Percentiles rank a stretch among this genome's conserved stretches.
These are phyloP conservation scores for Lithosia quadra DNA, from an alignment of 2,888 invertebrate species.

Conservation along the genomic window DNA sequence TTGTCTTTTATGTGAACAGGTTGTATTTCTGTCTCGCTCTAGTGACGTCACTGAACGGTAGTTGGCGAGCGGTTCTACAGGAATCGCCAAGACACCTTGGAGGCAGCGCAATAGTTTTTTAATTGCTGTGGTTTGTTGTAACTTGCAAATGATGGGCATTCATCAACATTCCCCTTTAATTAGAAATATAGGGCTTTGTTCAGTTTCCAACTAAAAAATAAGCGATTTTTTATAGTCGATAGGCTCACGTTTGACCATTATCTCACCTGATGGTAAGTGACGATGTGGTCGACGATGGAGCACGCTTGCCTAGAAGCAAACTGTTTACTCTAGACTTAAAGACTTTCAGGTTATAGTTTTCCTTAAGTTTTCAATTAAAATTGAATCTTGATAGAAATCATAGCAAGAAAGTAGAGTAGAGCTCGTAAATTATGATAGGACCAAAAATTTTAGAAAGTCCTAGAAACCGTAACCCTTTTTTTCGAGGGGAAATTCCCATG, in stretches of 20 bases:
- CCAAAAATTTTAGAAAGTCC: no score
- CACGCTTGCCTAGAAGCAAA: no score
- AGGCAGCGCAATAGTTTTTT: constrained; percentile 40
- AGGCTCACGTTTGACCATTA: no score
- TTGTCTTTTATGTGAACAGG: constrained; percentile 44
- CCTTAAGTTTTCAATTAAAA: background rate
- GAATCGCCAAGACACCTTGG: constrained; percentile 51
- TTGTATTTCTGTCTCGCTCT: constrained; percentile 60
- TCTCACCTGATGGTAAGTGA: no score
- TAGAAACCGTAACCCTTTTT: no score
- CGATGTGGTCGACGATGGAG: no score
- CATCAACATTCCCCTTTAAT: constrained; percentile 23
- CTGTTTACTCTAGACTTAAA: no score
- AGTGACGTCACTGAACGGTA: constrained; percentile 80
- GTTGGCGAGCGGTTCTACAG: constrained; percentile 56
- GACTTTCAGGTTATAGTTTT: no score
- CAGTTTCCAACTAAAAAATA: constrained; percentile 5
- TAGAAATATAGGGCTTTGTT: constrained; percentile 10
- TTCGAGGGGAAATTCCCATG: no score
- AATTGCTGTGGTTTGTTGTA: constrained; percentile 31
- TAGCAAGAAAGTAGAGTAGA: background rate
- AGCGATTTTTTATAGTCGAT: background rate
- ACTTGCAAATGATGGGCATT: constrained; percentile 23
- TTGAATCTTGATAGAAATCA: background rate
- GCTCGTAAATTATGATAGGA: no score